phyloP scores from a whole-genome alignment of 2,113 vertebrate genomes.

The Spheniscus mendiculus region DNA sequence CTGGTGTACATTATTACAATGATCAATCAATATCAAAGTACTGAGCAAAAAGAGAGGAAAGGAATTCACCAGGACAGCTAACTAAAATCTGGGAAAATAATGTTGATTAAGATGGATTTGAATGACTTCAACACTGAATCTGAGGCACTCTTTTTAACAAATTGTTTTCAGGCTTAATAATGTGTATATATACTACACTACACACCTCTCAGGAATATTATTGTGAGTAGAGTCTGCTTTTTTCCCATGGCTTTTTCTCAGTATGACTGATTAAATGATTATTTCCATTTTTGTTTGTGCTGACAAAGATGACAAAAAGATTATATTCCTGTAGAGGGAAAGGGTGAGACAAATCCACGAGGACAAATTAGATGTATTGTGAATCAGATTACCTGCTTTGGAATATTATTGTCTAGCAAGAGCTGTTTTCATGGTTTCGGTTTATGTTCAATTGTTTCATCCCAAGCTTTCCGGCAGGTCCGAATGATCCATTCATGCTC shows the following conservation, averaged over 20 bases:
- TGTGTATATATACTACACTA: not conserved
- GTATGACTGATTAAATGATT: constrained; percentile 60
- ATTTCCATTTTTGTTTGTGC: constrained; percentile 57
- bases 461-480: constrained; percentile 85
- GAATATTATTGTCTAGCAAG: not conserved
- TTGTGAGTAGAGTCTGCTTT: constrained; percentile 23
- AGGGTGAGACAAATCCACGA: not conserved
- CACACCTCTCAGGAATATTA: constrained; percentile 56
- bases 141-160: constrained; percentile 47
- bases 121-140: constrained; percentile 41
- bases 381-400: not conserved
- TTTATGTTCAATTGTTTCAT: constrained; percentile 39
- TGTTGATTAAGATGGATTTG: constrained; percentile 67
- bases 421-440: not conserved
- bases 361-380: not conserved
- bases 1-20: constrained; percentile 56
- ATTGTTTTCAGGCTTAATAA: constrained; percentile 66
- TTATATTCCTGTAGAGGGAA: constrained; percentile 44
- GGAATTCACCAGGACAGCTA: constrained; percentile 68
- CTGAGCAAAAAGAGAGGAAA: constrained; percentile 58
- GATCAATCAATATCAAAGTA: constrained; percentile 49
- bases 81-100: constrained; percentile 67
- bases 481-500: constrained; percentile 90
- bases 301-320: constrained; percentile 63
- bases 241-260: constrained; percentile 40